phyloP scores from a whole-genome alignment of 2,113 vertebrate species.

The Oncorhynchus mykiss region DNA sequence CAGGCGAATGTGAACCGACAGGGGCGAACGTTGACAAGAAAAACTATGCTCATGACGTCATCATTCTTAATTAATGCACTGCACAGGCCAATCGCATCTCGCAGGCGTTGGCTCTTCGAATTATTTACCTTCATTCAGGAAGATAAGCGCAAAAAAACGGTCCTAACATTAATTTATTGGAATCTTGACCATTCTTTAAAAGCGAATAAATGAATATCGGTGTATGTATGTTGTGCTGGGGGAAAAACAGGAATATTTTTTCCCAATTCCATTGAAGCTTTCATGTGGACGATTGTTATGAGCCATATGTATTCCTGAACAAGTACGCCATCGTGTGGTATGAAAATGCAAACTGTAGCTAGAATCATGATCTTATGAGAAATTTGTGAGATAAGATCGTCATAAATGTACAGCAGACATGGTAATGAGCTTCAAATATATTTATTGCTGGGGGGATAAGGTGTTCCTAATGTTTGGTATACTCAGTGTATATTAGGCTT shows the following conservation, averaged over 20 bases:
- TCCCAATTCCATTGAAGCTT: too few species aligned
- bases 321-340: too few species aligned
- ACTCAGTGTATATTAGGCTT: neutral
- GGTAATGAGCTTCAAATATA: neutral
- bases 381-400: too few species aligned
- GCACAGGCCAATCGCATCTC: neutral
- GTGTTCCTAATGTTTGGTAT: neutral
- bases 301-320: too few species aligned
- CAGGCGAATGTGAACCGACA: neutral
- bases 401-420: neutral
- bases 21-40: neutral
- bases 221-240: too few species aligned
- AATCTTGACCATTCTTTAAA: too few species aligned
- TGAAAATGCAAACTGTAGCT: too few species aligned
- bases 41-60: neutral
- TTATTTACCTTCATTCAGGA: neutral
- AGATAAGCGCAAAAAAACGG: neutral
- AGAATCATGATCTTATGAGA: too few species aligned
- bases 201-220: too few species aligned
- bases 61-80: neutral
- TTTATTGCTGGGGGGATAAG: constrained; percentile 24
- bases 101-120: neutral
- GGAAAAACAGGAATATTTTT: too few species aligned
- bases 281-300: too few species aligned
- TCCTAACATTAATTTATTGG: too few species aligned